phyloP scores from a whole-genome alignment of 2,113 vertebrate genomes.

The Miniopterus natalensis region DNA sequence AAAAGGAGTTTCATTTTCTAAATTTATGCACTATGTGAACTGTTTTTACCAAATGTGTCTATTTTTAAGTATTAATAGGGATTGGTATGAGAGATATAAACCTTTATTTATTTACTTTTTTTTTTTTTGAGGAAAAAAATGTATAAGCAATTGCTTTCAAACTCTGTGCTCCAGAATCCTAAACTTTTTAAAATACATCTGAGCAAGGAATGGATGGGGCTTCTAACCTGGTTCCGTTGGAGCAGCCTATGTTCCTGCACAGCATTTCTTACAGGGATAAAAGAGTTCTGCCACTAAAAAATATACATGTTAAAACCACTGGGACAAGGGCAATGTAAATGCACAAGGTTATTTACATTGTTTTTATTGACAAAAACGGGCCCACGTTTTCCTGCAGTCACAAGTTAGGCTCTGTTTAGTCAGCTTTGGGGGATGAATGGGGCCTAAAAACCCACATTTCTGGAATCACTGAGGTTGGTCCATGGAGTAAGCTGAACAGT shows the following conservation, averaged over 20 bases:
- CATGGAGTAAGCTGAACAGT: background rate
- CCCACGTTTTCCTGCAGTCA: background rate
- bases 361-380: slow-evolving; percentile 1
- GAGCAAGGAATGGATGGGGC: background rate
- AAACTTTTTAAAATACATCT: background rate
- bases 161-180: background rate
- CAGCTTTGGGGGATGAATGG: background rate
- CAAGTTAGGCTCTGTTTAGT: background rate
- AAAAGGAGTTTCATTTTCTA: background rate
- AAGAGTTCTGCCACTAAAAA: background rate
- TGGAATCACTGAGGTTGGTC: background rate
- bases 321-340: background rate
- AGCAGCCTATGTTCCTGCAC: accelerated
- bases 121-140: background rate
- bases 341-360: background rate
- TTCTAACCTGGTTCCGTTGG: too few species aligned
- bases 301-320: background rate
- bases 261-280: background rate
- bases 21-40: background rate
- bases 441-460: background rate
- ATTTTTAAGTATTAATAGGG: background rate
- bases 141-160: background rate
- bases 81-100: background rate
- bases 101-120: background rate
- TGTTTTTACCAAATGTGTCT: background rate